Percentiles rank a stretch among this genome's conserved stretches.
These are phyloP conservation scores for Chrysaora quinquecirrha DNA, from an alignment of 30 jellyfish, hydroid and myxozoan genomes.

Conservation along the genomic window DNA sequence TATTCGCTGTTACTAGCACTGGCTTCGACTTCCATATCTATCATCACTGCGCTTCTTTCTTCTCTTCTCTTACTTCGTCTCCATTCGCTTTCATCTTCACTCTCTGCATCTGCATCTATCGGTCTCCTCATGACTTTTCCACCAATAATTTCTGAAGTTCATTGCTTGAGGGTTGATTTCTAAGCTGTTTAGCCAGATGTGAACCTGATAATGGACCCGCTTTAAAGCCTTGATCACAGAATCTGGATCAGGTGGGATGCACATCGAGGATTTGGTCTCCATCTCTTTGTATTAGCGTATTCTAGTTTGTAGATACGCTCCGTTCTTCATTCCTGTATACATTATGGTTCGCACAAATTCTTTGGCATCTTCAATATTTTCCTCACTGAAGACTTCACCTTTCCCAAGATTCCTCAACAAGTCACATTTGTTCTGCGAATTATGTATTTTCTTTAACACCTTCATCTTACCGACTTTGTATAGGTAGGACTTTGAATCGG, in stretches of 20 bases:
- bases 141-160: constrained; percentile 25
- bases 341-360: constrained; percentile 44
- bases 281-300: constrained; percentile 11
- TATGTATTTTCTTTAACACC: constrained; percentile 35
- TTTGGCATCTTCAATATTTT: constrained; percentile 17
- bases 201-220: constrained; percentile 49
- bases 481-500: neutral
- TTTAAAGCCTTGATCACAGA: constrained; percentile 57
- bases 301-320: constrained; percentile 43
- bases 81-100: neutral
- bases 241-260: constrained; percentile 63
- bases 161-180: neutral
- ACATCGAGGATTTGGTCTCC: constrained; percentile 22
- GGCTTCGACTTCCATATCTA: neutral
- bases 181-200: constrained; percentile 25
- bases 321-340: constrained; percentile 31
- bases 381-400: constrained; percentile 24
- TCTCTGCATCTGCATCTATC: constrained; percentile 1
- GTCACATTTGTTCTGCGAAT: constrained; percentile 13
- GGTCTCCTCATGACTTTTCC: constrained; percentile 9
- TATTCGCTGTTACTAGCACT: neutral
- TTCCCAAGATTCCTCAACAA: constrained; percentile 21
- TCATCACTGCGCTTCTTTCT: constrained; percentile 4
- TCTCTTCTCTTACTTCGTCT: constrained; percentile 2
- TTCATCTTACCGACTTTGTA: constrained; percentile 32